A percentile compares a stretch with the other conserved stretches of the same genome.
Conservation (phyloP, 2,797 vertebrate species). For the Vultur gryphus region DNA sequence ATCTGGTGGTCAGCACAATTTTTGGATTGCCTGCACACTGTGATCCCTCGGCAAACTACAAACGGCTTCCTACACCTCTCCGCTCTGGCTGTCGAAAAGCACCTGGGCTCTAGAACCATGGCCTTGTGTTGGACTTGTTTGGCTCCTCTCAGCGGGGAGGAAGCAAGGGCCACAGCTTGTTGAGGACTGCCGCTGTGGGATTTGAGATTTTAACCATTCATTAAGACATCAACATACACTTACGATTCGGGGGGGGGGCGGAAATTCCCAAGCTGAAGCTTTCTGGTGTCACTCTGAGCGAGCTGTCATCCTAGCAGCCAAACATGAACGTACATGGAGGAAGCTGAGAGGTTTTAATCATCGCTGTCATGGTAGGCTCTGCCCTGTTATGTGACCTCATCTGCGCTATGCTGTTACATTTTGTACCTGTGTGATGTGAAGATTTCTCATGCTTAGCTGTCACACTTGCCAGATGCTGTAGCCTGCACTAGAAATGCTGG, state of each 20-base stretch:
- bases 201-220: background rate
- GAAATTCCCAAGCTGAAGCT: background rate
- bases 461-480: background rate
- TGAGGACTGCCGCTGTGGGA: background rate
- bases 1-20: background rate
- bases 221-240: background rate
- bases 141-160: background rate
- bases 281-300: background rate
- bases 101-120: background rate
- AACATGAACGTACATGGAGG: background rate
- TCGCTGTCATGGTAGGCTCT: background rate
- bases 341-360: background rate
- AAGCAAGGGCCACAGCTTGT: background rate
- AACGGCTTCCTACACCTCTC: background rate
- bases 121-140: background rate
- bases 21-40: background rate
- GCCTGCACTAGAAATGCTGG: background rate
- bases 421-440: background rate
- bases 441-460: background rate
- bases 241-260: background rate
- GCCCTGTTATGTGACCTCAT: background rate
- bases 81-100: background rate
- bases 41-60: background rate
- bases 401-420: accelerated
- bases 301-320: background rate